phyloP scores from a whole-genome alignment of 1,140 invertebrate genomes.

The Musca domestica region DNA sequence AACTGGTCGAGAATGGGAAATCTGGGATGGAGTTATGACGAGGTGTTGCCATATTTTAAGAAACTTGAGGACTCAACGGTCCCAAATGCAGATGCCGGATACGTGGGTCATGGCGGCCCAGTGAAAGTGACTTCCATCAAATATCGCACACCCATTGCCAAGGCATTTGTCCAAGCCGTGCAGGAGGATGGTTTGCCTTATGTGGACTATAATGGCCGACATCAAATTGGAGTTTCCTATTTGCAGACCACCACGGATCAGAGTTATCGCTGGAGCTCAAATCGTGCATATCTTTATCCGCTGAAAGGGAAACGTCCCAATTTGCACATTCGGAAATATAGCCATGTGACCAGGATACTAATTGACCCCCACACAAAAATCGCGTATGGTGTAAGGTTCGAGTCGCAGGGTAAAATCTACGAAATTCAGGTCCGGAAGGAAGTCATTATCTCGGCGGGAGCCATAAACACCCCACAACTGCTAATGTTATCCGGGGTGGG shows the following conservation, averaged over 20 bases:
- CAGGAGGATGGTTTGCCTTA: slow-evolving; percentile 65
- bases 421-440: slow-evolving; percentile 70
- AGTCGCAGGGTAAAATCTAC: slow-evolving; percentile 65
- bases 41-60: slow-evolving; percentile 84
- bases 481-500: slow-evolving; percentile 87
- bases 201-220: slow-evolving; percentile 71
- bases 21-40: slow-evolving; percentile 82
- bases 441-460: slow-evolving; percentile 75
- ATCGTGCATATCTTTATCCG: slow-evolving; percentile 70
- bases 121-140: slow-evolving; percentile 57
- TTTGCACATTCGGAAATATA: slow-evolving; percentile 74
- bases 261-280: slow-evolving; percentile 70
- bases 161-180: slow-evolving; percentile 68
- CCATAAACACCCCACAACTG: slow-evolving; percentile 77
- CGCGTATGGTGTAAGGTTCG: slow-evolving; percentile 73
- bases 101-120: slow-evolving; percentile 63
- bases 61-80: slow-evolving; percentile 80
- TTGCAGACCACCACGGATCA: slow-evolving; percentile 68
- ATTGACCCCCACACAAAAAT: slow-evolving; percentile 70
- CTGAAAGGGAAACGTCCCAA: slow-evolving; percentile 68
- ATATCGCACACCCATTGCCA: slow-evolving; percentile 62
- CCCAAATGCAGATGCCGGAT: slow-evolving; percentile 55
- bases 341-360: slow-evolving; percentile 70
- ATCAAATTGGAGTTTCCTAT: slow-evolving; percentile 64
- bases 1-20: slow-evolving; percentile 85